Evolutionary conservation across 2,797 vertebrate species (phyloP).

Genomic region (Syngnathus rostellatus): DNA sequence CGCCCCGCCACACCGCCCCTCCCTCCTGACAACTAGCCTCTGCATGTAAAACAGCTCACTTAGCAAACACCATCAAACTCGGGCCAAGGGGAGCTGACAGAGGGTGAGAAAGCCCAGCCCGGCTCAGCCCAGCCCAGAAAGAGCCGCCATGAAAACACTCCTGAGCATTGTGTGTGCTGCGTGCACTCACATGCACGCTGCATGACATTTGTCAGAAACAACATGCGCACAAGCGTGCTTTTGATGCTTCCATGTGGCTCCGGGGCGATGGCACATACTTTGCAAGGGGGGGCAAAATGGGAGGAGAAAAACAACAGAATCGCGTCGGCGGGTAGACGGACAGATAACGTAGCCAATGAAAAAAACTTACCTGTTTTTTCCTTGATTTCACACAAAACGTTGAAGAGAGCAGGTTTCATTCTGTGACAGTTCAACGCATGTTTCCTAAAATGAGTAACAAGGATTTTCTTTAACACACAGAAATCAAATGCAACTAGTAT

Average conservation of each 20-base stretch:
- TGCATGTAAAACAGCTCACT: constrained; percentile 51
- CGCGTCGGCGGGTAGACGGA: background rate
- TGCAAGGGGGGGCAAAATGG: background rate
- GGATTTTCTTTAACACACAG: constrained; percentile 7
- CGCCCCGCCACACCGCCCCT: background rate
- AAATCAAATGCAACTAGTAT: constrained; percentile 5
- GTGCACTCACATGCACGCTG: background rate
- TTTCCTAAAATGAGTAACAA: constrained; percentile 75
- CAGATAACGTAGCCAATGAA: background rate
- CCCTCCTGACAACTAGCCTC: constrained; percentile 39
- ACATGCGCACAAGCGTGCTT: background rate
- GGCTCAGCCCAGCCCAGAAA: constrained; percentile 25
- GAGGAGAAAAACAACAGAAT: background rate
- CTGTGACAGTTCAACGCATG: constrained; percentile 98
- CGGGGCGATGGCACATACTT: background rate
- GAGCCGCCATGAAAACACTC: constrained; percentile 40
- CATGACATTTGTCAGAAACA: constrained; percentile 15
- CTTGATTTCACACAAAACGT: constrained; percentile 98
- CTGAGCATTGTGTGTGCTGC: constrained; percentile 34
- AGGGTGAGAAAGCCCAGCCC: constrained; percentile 29
- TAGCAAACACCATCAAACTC: constrained; percentile 40
- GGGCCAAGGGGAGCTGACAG: constrained; percentile 44
- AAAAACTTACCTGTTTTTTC: constrained; percentile 90
- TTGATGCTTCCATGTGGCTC: background rate
- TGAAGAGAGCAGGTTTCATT: constrained; percentile 99